phyloP scores from a whole-genome alignment of 2,113 vertebrate genomes.

The Herpetotheres cachinnans region DNA sequence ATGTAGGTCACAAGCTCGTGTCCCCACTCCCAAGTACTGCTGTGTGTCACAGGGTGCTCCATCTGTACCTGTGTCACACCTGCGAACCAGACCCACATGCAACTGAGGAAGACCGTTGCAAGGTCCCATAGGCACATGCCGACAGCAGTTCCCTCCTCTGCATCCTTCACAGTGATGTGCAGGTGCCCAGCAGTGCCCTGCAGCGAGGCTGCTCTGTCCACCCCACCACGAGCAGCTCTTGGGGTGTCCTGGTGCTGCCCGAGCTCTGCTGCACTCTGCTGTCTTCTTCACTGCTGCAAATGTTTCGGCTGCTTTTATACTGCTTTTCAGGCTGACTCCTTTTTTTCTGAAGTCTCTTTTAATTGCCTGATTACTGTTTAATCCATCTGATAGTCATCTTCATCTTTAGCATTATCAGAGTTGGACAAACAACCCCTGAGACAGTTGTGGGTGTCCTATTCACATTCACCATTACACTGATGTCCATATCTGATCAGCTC shows the following conservation, averaged over 20 bases:
- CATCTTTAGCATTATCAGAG: background rate
- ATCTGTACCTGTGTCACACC: background rate
- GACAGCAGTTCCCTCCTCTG: fast-evolving
- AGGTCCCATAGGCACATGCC: background rate
- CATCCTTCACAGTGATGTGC: background rate
- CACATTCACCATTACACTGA: background rate
- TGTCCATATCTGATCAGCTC: background rate
- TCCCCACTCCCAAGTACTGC: background rate
- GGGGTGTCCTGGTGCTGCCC: background rate
- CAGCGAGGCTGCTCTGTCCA: background rate
- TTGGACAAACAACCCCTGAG: background rate
- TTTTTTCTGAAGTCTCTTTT: background rate
- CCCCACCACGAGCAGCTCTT: background rate
- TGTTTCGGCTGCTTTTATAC: background rate
- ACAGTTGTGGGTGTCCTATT: background rate
- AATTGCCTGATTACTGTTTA: background rate
- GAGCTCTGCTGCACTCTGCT: background rate
- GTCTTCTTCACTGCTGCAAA: background rate
- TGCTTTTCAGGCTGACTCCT: background rate
- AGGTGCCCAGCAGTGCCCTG: background rate
- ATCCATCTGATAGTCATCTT: background rate
- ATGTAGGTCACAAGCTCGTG: background rate
- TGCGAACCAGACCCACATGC: background rate
- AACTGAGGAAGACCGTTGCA: background rate
- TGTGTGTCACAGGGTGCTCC: background rate